Percentiles rank a stretch among this genome's conserved stretches.
These are phyloP conservation scores for Dryococelus australis DNA, from an alignment of 2,888 invertebrate species.

Conservation along the genomic window DNA sequence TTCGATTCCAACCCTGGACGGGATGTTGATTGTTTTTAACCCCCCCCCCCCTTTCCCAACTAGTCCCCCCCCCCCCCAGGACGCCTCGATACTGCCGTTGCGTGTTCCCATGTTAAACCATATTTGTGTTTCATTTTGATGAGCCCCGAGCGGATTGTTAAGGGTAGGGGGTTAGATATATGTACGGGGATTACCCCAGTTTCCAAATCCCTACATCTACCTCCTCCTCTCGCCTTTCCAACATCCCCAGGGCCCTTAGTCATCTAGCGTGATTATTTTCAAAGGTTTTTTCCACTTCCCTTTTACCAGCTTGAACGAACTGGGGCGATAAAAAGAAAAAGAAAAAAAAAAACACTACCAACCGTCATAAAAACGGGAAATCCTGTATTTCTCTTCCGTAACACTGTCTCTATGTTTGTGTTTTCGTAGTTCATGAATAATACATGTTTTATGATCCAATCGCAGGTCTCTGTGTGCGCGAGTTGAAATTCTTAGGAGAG, in stretches of 20 bases:
- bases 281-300: conserved; percentile 8
- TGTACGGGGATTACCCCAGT: neutral
- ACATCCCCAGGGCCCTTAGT: neutral
- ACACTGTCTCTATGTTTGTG: neutral
- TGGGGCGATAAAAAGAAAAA: too few species aligned
- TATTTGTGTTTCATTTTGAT: conserved; percentile 10
- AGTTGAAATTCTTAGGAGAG: neutral
- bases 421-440: neutral
- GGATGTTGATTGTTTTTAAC: neutral
- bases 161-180: neutral
- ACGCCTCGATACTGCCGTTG: neutral
- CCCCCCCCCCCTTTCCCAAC: neutral
- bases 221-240: neutral
- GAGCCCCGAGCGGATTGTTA: neutral
- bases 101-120: conserved; percentile 3
- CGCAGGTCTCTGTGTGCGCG: neutral
- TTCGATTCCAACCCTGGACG: neutral
- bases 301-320: conserved; percentile 10
- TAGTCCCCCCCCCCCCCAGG: neutral
- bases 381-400: neutral
- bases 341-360: neutral
- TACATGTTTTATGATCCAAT: neutral
- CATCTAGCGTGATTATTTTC: neutral
- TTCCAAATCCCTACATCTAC: neutral
- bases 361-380: neutral